Conservation (phyloP, 2,888 invertebrate genomes). For the Cabera pusaria region DNA sequence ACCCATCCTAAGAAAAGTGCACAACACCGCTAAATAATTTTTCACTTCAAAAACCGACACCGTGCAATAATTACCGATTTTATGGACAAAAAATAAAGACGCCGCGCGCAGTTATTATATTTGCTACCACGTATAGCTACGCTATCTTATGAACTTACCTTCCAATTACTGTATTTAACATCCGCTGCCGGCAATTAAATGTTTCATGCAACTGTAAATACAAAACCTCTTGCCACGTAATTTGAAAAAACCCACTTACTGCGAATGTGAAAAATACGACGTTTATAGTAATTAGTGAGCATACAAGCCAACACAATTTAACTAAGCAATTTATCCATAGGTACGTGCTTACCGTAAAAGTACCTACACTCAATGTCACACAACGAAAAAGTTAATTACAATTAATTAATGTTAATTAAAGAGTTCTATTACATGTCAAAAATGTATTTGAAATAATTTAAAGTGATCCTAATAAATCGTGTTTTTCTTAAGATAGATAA, state of each 20-base stretch:
- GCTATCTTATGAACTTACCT: constrained; percentile 69
- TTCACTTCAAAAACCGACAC: constrained; percentile 12
- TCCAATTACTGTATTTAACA: constrained; percentile 75
- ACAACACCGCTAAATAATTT: too few relatives aligned
- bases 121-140: constrained; percentile 42
- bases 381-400: too few relatives aligned
- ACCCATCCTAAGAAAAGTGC: too few relatives aligned
- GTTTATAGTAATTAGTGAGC: constrained; percentile 74
- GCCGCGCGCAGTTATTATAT: constrained; percentile 24
- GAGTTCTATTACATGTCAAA: constrained; percentile 3
- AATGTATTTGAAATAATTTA: constrained; percentile 26
- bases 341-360: constrained; percentile 42
- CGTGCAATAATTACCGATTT: constrained; percentile 16
- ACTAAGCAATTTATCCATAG: constrained; percentile 63
- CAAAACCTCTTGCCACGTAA: constrained; percentile 66
- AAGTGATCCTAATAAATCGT: constrained; percentile 26
- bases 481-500: constrained; percentile 43
- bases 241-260: constrained; percentile 69
- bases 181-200: constrained; percentile 73
- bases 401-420: too few relatives aligned
- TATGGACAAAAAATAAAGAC: constrained; percentile 22
- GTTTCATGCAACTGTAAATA: constrained; percentile 78
- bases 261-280: constrained; percentile 73
- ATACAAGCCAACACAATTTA: constrained; percentile 67
- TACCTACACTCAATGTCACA: too few relatives aligned